A percentile compares a stretch with the other conserved stretches of the same genome.
These are phyloP conservation scores for Holothuria scabra DNA, from an alignment of 53 echinoderm and acorn worm species.

Conservation along the genomic window DNA sequence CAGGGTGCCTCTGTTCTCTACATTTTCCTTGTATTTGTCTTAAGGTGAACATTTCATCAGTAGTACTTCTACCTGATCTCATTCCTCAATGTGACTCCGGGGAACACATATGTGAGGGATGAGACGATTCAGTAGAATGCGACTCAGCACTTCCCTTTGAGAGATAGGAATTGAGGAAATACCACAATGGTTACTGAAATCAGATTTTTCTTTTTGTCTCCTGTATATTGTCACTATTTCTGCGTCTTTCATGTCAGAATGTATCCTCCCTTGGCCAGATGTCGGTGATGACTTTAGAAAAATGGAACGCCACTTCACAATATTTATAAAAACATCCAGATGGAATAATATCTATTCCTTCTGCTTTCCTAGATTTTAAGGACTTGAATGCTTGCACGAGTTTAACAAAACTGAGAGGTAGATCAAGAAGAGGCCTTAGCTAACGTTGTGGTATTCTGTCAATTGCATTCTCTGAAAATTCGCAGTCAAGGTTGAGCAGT, in stretches of 20 bases:
- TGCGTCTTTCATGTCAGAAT: conserved; percentile 11
- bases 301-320: background rate
- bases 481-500: conserved; percentile 2
- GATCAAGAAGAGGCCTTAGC: background rate
- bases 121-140: conserved; percentile 24
- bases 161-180: conserved; percentile 38
- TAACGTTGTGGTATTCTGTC: conserved; percentile 27
- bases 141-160: conserved; percentile 14
- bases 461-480: background rate
- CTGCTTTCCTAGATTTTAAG: conserved; percentile 16
- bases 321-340: too few relatives aligned
- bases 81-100: conserved; percentile 48
- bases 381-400: background rate
- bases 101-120: conserved; percentile 34
- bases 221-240: background rate
- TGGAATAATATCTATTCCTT: conserved; percentile 29
- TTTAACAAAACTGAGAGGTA: background rate
- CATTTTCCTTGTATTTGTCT: conserved; percentile 45
- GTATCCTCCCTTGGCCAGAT: conserved; percentile 25
- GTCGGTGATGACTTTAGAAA: background rate
- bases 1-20: conserved; percentile 30
- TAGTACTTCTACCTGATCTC: conserved; percentile 16
- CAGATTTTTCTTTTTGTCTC: conserved; percentile 9
- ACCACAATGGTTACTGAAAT: conserved; percentile 43
- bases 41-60: conserved; percentile 33